Base-by-base conservation (phyloP, 2,888 invertebrate species). In the Ornithoptera alexandrae region DNA sequence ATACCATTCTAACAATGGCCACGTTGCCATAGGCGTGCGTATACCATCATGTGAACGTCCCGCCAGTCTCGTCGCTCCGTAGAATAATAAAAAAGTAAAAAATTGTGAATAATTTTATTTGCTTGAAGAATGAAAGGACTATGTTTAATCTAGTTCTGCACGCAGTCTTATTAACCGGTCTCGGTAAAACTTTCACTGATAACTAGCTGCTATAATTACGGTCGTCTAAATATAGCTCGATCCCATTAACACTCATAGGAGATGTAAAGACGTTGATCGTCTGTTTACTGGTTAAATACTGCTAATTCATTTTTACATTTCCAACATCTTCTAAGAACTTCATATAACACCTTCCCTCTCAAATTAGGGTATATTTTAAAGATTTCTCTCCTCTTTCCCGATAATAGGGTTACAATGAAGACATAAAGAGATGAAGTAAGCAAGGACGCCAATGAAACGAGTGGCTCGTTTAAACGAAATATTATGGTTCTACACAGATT, bases 401-500 rank as follows among this genome's bases (percentile, higher is more conserved):
- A 46, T 12, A 46, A 2, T 15, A 7, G n/a, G 53, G n/a, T 53
- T 53, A 77, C 76, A 74, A 75, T 81, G 81, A 82, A 81, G 81
- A 81, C 84, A 81, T 67, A 61, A 61, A 67, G 12, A 61, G 5
- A 80, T 75, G 74, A 72, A 67, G 71, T 74, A 75, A 68, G 78
- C 84, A 84, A 88, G 86, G 84, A 78, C 83, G 74, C 76, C 76
- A 81, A 82, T 82, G 81, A 79, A 78, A 75, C 72, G 77, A 81
- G 77, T 77, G 75, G 81, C 81, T 86, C 79, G 84, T 86, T 86
- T 86, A 84, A 79, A 84, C 83, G 80, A 84, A 85, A 85, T 86
- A 83, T 83, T 81, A 83, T 79, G 77, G 78, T 80, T 76, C 77
- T 78, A 79, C 77, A 71, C 72, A 79, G 77, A 84, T 87, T 85